A percentile compares a stretch with the other conserved stretches of the same genome.
Conservation (phyloP, 2,113 vertebrate genomes). For the Nematolebias whitei region DNA sequence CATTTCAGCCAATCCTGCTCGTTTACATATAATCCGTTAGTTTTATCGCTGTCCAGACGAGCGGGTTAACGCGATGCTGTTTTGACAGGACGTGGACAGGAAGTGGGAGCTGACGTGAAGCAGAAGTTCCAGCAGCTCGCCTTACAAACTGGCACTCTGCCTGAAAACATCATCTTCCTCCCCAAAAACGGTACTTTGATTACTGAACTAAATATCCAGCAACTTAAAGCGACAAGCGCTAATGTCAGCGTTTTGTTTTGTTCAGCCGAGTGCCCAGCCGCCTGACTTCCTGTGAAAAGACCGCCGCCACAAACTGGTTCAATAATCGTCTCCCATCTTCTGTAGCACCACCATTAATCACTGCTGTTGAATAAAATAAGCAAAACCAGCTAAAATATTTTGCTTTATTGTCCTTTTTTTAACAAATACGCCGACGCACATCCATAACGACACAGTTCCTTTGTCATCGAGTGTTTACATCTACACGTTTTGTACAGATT, state of each 20-base stretch:
- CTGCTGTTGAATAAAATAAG: conserved; percentile 60
- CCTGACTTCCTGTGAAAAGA: conserved; percentile 37
- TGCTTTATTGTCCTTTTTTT: conserved; percentile 82
- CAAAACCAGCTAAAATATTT: conserved; percentile 89
- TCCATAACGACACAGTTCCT: conserved; percentile 91
- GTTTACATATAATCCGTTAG: too few species aligned
- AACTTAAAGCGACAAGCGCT: background rate
- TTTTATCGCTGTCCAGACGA: too few species aligned
- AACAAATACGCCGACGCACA: conserved; percentile 95
- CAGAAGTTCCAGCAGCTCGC: conserved; percentile 81
- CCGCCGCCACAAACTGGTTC: too few species aligned
- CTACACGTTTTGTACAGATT: conserved; percentile 92
- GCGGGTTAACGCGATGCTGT: conserved; percentile 4
- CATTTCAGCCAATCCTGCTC: background rate
- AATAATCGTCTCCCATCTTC: background rate
- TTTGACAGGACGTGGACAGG: conserved; percentile 57
- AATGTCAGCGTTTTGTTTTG: background rate
- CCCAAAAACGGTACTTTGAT: conserved; percentile 76
- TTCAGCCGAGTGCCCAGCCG: conserved; percentile 66
- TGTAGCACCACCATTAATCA: too few species aligned
- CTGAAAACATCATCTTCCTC: conserved; percentile 79
- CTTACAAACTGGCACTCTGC: conserved; percentile 71
- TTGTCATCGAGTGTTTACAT: conserved; percentile 93
- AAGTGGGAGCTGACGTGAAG: conserved; percentile 67
- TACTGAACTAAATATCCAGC: background rate